Evolutionary conservation across 2,888 invertebrate species (phyloP), one percentile per base, ranked within the genome.

Genomic region (Hedychridium roseum): DNA sequence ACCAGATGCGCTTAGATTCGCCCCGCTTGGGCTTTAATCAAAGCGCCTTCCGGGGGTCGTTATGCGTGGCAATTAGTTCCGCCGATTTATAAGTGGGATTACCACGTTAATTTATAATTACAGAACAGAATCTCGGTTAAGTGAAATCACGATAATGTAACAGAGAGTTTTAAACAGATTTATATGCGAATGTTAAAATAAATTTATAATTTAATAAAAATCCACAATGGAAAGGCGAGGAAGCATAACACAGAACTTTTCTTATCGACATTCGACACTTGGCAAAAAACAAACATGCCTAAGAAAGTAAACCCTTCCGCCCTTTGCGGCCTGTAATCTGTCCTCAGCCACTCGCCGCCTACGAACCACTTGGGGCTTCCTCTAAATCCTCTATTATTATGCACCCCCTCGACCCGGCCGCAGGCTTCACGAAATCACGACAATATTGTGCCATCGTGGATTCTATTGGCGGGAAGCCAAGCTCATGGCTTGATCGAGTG

Each of bases 311-410:
- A 73, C 73, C 66, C 70, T 71, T 72, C 60, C 51, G 43, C 58
- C 60, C 56, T 58, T 55, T 54, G 76, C 51, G 78, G 78, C 64
- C 66, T 75, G 76, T 77, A 78, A 78, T 77, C 78, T 73, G 74
- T 72, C 70, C 68, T 70, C 66, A 65, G 57, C 71, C 69, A 70
- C 68, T 66, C 71, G 64, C 57, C 64, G 65, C 54, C 64, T 62
- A 57, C 60, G 44, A 58, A 60, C 42, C 66, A 65, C 66, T 66
- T 64, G 52, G 38, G 55, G 64, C 68, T 64, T 68, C 74, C 73
- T 73, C 66, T 61, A 71, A 78, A 78, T 78, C 76, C 77, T 65
- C 66, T 54, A 76, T 75, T 74, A 75, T 64, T 74, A 76, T 76
- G 76, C 74, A 75, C 73, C 71, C 74, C 65, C 67, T 57, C 60